Evolutionary conservation across 2,888 invertebrate genomes (phyloP), one percentile per base, ranked within the genome.

Genomic region (Halictus ligatus): DNA sequence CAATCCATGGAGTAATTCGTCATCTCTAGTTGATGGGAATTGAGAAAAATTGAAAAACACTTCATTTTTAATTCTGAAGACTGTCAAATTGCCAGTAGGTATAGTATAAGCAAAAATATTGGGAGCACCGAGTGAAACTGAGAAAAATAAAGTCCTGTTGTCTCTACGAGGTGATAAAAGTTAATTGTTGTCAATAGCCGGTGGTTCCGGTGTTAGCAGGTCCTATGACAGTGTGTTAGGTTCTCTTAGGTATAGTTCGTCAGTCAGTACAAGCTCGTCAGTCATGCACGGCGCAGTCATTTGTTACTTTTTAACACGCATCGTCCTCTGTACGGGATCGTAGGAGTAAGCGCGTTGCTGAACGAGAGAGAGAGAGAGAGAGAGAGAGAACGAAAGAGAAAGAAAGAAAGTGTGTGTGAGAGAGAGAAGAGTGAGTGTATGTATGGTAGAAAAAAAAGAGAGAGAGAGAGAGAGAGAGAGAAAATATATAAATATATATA

Each of bases 241-340:
- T 64, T 64, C 29, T 46, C 35, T 48, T 82, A 79, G 40, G 40
- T 60, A 54, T 71, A 72, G 77, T 81, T 89, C 88, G 86, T 91
- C 89, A 84, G 86, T 86, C 90, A 91, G 84, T 60, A 81, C 90
- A 80, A 88, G 90, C 88, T 90, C 85, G 78, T 87, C 35, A 92
- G 89, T 92, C 89, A 91, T 73, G 80, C 77, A 79, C 67, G 80
- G 81, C 84, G 80, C 85, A 90, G 87, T 91, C 88, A 87, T 89
- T 87, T 25, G 82, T 90, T 81, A 87, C 74, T 84, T 90, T 78
- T 78, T 54, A 71, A 54, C 78, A 71, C 78, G 54, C 54, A 40
- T 78, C 60, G 71, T 75, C 60, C 40, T 43, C 73, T 58, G 60
- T 71, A 54, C 40, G 43, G 69, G 50, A 54, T 58, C 29, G 71